Base-by-base conservation (phyloP, 2,888 invertebrate species). In the Phorcus lineatus region DNA sequence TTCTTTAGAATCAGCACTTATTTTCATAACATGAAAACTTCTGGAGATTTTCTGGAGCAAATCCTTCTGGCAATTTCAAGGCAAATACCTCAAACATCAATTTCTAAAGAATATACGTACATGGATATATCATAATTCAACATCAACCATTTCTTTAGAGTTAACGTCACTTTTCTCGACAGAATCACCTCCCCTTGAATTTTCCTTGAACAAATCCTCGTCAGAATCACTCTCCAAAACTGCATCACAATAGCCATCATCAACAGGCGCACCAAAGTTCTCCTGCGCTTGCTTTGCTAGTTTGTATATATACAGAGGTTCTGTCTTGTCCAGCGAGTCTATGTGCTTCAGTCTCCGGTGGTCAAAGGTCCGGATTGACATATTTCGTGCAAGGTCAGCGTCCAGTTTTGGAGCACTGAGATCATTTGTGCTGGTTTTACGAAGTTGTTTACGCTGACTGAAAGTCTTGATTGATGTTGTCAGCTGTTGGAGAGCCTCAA, bases 341-440 rank as follows among this genome's bases (percentile, higher is more conserved):
- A 88, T 87, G 78, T 88, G 88, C 22, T 83, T 83, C 67, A 90
- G 78, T 4, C 81, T 80, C 3, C 84, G 62, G 6, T 80, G 78
- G 81, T 90, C 85, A 83, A 90, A 90, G 53, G 83, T 84, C 74
- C 84, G 81, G 28, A 90, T 90, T 31, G 88, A 88, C 67, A 86
- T 75, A 2, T 83, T 84, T 55, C 82, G 85, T 54, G 84, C 82
- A 16, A 90, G 67, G 9, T 74, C 54, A 17, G 76, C 66, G 55
- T 70, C 78, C 3, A 90, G 80, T 4, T 80, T 36, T 1, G 87
- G 66, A 7, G 77, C 75, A 77, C 86, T 88, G 74, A 74, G 85
- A 77, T 89, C 89, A 16, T 84, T 81, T n/a, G 84, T 88, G 53
- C 57, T 53, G 55, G 87, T 81, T 19, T 62, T 82, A 66, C 79